Evolutionary conservation across 2,888 invertebrate genomes (phyloP).

Genomic region (Onthophagus sagittarius): DNA sequence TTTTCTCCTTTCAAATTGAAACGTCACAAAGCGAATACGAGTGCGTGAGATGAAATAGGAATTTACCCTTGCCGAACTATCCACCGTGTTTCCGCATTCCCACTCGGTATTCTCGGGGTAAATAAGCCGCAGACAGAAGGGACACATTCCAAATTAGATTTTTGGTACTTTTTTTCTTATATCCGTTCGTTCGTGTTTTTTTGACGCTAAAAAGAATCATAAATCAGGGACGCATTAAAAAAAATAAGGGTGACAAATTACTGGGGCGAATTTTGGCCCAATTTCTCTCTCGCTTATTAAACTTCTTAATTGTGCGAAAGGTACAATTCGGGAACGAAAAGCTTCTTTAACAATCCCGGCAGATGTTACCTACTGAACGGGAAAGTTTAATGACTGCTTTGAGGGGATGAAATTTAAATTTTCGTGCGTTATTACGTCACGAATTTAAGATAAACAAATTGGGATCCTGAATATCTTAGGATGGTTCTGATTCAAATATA

Average conservation of each 20-base stretch:
- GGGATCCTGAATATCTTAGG: no score
- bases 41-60: neutral
- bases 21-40: neutral
- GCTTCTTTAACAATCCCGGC: neutral
- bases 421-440: neutral
- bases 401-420: neutral
- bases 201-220: neutral
- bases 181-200: neutral
- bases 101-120: neutral
- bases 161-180: neutral
- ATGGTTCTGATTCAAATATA: no score
- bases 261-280: neutral
- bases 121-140: neutral
- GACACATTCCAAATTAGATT: neutral
- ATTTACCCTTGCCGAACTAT: neutral
- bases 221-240: neutral
- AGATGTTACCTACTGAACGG: neutral
- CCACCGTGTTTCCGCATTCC: neutral
- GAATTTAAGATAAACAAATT: neutral
- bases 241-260: neutral
- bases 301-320: neutral
- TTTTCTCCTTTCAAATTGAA: neutral
- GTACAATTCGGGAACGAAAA: neutral
- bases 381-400: neutral
- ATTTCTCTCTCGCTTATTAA: neutral